Evolutionary conservation across 2,113 vertebrate species (phyloP), one percentile per base, ranked within the genome.

Genomic region (Hippocampus barbouri): DNA sequence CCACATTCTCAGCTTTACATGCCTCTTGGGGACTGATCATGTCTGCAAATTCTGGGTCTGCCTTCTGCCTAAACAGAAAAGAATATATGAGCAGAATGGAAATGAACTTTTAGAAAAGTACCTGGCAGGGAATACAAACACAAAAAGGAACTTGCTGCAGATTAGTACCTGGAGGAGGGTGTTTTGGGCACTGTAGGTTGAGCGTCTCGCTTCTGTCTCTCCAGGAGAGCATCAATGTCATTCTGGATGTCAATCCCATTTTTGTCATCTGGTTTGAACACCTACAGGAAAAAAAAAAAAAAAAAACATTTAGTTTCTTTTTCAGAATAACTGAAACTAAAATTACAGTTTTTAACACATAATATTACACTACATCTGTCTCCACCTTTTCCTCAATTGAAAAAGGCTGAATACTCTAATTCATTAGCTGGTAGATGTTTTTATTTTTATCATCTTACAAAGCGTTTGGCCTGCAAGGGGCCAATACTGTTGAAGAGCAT

Each of bases 401-500:
- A 21, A 63, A 21, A 21, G 61, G 20, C 34, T 10, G 2, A 45
- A 12, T 18, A 18, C 14, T 61, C 15, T 25, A 5, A 62, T 11
- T 40, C 16, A 5, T 10, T n/a, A 40, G 38, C 1, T 6, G 9
- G 21, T 14, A 2, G 11, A 47, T 3, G 43, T 66, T 3, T 45
- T 4, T 0, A 25, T 47, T 10, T 43, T 27, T 4, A 66, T 21
- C 1, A n/a, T 20, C 91, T 90, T 92, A 98, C 97, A 40, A 92
- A 99, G 94, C 95, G 88, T 82, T 98, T 98, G 77, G 97, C 96
- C 90, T 99, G 97, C 75, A 94, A 94, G 0, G 93, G 89, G 3
- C 94, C 90, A 1, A 98, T 94, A 79, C 96, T 99, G 88, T 98
- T 98, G 86, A 99, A 98, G 69, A 99, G 94, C 95, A 97, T 98